These are phyloP conservation scores for Parnassius smintheus DNA, from an alignment of 2,888 invertebrate species.

Conservation along the genomic window DNA sequence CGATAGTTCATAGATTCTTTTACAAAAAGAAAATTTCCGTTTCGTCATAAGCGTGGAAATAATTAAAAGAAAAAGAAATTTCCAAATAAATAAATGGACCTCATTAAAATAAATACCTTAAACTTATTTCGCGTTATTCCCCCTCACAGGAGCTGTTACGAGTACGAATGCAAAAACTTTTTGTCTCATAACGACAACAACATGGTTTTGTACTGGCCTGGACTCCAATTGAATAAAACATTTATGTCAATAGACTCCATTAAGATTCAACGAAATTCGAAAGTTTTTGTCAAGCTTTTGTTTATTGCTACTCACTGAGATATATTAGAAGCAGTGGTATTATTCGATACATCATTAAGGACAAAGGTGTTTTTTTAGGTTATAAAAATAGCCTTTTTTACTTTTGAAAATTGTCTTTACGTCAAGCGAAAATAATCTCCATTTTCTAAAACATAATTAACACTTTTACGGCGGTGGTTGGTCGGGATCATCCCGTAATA, in stretches of 20 bases:
- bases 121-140: constrained; percentile 49
- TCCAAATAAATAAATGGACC: constrained; percentile 25
- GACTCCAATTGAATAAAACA: constrained; percentile 76
- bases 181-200: constrained; percentile 71
- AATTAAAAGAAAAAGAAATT: background rate
- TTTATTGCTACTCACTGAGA: constrained; percentile 35
- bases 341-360: background rate
- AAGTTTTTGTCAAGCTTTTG: constrained; percentile 56
- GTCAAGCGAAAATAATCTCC: constrained; percentile 59
- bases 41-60: background rate
- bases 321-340: background rate
- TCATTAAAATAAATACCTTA: constrained; percentile 29
- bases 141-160: constrained; percentile 40
- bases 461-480: constrained; percentile 78
- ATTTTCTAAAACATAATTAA: constrained; percentile 76
- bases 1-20: too few relatives aligned
- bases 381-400: background rate
- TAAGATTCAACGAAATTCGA: constrained; percentile 63
- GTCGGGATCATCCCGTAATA: constrained; percentile 79
- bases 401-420: constrained; percentile 32
- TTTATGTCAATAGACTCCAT: constrained; percentile 77
- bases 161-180: constrained; percentile 71
- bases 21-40: too few relatives aligned
- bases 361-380: background rate
- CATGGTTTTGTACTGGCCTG: constrained; percentile 73